phyloP scores from a whole-genome alignment of 2,888 invertebrate species.

The Lamellibrachia columna region DNA sequence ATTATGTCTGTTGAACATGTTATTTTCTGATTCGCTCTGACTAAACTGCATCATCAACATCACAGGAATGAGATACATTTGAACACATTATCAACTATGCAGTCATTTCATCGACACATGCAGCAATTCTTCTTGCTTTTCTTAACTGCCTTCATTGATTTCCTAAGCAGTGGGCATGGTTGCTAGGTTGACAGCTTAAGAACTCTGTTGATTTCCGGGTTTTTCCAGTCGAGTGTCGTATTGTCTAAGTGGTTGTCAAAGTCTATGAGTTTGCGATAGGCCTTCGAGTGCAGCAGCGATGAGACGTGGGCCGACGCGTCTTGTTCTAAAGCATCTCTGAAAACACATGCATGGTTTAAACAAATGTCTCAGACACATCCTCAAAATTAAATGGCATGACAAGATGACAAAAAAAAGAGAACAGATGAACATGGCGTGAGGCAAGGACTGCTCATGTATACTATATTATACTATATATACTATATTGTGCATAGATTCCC shows the following conservation, averaged over 20 bases:
- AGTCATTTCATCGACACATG: neutral
- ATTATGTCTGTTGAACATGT: neutral
- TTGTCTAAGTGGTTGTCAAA: slow-evolving; percentile 98
- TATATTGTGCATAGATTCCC: too few species aligned
- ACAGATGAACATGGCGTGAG: too few species aligned
- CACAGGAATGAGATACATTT: neutral
- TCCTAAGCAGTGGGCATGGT: neutral
- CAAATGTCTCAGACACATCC: neutral
- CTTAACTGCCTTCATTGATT: neutral
- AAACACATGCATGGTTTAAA: slow-evolving; percentile 24
- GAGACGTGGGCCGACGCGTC: slow-evolving; percentile 71
- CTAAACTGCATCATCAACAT: neutral
- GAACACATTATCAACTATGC: neutral
- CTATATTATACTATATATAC: too few species aligned
- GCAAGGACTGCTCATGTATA: too few species aligned
- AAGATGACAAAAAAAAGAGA: too few species aligned
- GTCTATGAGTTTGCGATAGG: slow-evolving; percentile 84
- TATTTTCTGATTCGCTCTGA: neutral
- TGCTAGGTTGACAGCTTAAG: slow-evolving; percentile 29
- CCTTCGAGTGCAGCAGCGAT: slow-evolving; percentile 77
- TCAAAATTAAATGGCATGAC: too few species aligned
- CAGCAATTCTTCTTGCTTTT: neutral
- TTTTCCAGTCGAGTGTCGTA: slow-evolving; percentile 88
- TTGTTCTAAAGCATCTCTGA: slow-evolving; percentile 58
- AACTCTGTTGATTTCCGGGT: slow-evolving; percentile 73